Evolutionary conservation across 2,888 invertebrate species (phyloP).

Genomic region (Scelioninae gen. 1): DNA sequence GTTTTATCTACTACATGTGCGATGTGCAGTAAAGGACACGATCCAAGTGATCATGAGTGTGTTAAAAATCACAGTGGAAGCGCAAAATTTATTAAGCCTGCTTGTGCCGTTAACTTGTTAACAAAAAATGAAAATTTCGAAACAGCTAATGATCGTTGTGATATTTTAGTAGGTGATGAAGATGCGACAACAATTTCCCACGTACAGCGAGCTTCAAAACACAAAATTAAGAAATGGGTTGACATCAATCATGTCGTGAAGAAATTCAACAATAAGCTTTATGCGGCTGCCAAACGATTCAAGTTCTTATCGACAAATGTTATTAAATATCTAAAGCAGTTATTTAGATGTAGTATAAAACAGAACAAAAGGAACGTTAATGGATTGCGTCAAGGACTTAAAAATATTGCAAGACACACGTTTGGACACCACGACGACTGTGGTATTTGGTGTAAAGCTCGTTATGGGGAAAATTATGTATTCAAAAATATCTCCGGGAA

Average conservation of each 20-base stretch:
- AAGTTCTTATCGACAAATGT: conserved; percentile 29
- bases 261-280: conserved; percentile 44
- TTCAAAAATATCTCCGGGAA: conserved; percentile 46
- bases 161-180: conserved; percentile 59
- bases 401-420: conserved; percentile 21
- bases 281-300: conserved; percentile 28
- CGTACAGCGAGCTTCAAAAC: conserved; percentile 34
- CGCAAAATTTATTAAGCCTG: conserved; percentile 67
- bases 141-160: conserved; percentile 34
- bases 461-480: not conserved
- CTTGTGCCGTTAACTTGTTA: conserved; percentile 34
- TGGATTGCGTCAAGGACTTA: conserved; percentile 1
- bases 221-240: conserved; percentile 48
- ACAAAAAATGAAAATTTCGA: conserved; percentile 37
- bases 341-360: not conserved
- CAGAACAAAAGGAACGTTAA: conserved; percentile 26
- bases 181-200: conserved; percentile 50
- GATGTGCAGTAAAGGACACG: conserved; percentile 17
- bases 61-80: conserved; percentile 39
- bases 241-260: conserved; percentile 53
- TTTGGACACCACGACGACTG: conserved; percentile 19
- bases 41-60: conserved; percentile 44
- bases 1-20: conserved; percentile 20
- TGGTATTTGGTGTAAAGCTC: conserved; percentile 35
- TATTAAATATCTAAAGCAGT: conserved; percentile 50